These are phyloP conservation scores for Ailurus styani DNA, from an alignment of 2,113 vertebrate genomes.

Conservation along the genomic window DNA sequence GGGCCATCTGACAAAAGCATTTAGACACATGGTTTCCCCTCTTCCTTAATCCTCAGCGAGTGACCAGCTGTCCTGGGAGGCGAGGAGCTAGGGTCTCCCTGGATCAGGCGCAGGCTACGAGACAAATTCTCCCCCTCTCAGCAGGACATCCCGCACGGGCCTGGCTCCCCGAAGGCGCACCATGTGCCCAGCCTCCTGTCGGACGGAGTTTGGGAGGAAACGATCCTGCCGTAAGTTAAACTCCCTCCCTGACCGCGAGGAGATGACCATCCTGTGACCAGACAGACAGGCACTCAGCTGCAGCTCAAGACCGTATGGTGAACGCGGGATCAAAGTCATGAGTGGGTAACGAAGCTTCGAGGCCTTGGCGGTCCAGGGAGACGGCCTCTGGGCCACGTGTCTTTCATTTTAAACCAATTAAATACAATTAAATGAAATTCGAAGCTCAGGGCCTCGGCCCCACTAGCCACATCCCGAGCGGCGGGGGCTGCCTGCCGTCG, in stretches of 20 bases:
- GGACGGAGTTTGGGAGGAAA: not conserved
- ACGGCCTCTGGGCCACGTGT: accelerated
- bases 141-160: not conserved
- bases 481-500: accelerated
- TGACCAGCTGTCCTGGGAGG: not conserved
- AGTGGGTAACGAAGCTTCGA: accelerated
- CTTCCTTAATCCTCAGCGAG: not conserved
- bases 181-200: not conserved
- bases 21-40: not conserved
- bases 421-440: not conserved
- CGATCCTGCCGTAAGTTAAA: not conserved
- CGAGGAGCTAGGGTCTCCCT: not conserved
- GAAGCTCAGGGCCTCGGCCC: accelerated
- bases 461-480: accelerated
- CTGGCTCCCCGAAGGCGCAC: accelerated
- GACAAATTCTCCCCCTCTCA: not conserved
- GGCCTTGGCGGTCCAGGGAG: accelerated
- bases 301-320: accelerated
- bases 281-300: accelerated
- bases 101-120: not conserved
- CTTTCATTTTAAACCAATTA: not conserved
- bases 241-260: not conserved
- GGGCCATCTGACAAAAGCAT: not conserved
- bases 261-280: not conserved
- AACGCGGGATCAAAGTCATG: accelerated